Base-by-base conservation (phyloP, 2,888 invertebrate species). In the Platycnemis pennipes region DNA sequence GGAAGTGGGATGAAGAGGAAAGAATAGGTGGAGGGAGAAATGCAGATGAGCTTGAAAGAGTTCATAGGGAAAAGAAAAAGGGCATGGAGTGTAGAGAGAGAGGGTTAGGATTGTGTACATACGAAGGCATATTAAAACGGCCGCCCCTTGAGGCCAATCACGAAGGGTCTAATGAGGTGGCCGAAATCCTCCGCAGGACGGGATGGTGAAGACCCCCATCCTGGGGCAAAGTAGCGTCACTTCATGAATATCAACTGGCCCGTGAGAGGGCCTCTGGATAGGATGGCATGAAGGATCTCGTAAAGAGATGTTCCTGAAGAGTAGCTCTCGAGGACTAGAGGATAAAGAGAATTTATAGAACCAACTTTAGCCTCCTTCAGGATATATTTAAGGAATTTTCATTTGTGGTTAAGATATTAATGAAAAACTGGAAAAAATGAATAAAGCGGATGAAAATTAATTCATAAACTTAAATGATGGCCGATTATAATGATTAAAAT, bases 171-270 rank as follows among this genome's bases (percentile, higher is more conserved):
- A 87, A 87, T 87, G 87, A 87, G 26, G 3, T 44, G 46, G 45
- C 26, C 46, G 42, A 86, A 86, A 86, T 86, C 86, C 44, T 86
- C 26, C 7, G 45, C n/a, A 13, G 77, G 77, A 31, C 46, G 45
- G 46, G n/a, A 26, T n/a, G 44, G 44, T 5, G 45, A 42, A 45
- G n/a, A 26, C 13, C n/a, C 31, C n/a, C 77, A 37, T 37, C 2
- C n/a, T n/a, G n/a, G 46, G n/a, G n/a, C 87, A n/a, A 42, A n/a
- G 46, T n/a, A 42, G 26, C 26, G 46, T 87, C 87, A n/a, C 45
- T 46, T 45, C 87, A 87, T 87, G 87, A 87, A 87, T 87, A 87
- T 46, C 87, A 87, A 87, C 87, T 87, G 87, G 46, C 87, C 87
- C n/a, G 87, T 45, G 46, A 46, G 46, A n/a, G 46, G 22, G 87